Conservation (phyloP, 37 sponge, comb jelly and placozoan genomes). For the Tethya wilhelma region DNA sequence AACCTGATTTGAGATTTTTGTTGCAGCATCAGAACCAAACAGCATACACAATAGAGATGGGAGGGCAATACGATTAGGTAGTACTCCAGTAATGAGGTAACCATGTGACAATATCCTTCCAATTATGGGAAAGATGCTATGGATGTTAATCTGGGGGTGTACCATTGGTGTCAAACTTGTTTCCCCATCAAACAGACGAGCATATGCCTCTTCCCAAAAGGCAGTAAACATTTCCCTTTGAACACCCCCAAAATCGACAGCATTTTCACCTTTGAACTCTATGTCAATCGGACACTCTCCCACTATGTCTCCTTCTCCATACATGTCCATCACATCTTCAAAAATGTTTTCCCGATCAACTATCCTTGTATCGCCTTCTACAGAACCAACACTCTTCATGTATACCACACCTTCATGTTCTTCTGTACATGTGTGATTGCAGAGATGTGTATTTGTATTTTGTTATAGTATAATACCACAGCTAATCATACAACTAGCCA, state of each 20-base stretch:
- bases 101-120: conserved; percentile 34
- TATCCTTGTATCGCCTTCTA: not conserved
- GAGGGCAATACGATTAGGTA: conserved; percentile 16
- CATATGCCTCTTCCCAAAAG: conserved; percentile 21
- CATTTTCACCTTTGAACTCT: conserved; percentile 17
- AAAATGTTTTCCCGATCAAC: conserved; percentile 5
- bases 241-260: conserved; percentile 24
- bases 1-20: not conserved
- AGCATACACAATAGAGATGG: conserved; percentile 9
- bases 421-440: no score
- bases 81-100: conserved; percentile 15
- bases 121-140: not conserved
- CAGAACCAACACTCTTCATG: not conserved
- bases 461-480: no score
- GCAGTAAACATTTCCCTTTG: conserved; percentile 41
- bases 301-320: conserved; percentile 10
- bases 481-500: no score
- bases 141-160: conserved; percentile 15
- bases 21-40: not conserved
- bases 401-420: not conserved
- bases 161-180: conserved; percentile 29
- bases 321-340: conserved; percentile 25
- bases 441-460: no score
- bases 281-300: conserved; percentile 28
- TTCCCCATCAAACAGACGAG: conserved; percentile 20